These are phyloP conservation scores for Latrodectus geometricus DNA, from an alignment of 1,140 invertebrate genomes.

Conservation along the genomic window DNA sequence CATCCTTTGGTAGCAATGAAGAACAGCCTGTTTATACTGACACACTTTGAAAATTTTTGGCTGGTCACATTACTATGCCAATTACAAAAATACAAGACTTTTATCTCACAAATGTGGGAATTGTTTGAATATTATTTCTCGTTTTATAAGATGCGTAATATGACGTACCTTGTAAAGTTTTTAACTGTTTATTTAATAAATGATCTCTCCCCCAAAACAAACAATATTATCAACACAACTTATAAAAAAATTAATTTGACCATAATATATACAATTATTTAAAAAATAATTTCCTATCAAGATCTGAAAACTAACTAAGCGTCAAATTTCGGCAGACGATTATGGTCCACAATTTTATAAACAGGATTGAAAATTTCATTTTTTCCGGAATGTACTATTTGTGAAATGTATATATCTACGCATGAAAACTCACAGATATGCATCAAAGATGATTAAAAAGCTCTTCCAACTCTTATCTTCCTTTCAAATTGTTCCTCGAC, in stretches of 20 bases:
- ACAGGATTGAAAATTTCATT: not conserved
- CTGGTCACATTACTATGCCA: not conserved
- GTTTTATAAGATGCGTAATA: not conserved
- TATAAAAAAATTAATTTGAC: too few species aligned
- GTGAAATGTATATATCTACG: not conserved
- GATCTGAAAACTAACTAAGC: too few species aligned
- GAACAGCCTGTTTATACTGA: not conserved
- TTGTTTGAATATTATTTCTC: too few species aligned
- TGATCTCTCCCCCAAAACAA: too few species aligned
- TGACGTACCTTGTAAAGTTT: too few species aligned
- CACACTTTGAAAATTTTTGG: not conserved
- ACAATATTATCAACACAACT: too few species aligned
- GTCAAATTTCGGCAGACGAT: too few species aligned
- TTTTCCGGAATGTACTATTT: not conserved
- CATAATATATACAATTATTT: too few species aligned
- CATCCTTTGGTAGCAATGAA: not conserved
- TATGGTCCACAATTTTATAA: not conserved
- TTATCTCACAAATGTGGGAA: not conserved
- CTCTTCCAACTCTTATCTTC: constrained; percentile 30
- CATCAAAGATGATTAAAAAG: constrained; percentile 58
- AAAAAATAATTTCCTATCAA: too few species aligned
- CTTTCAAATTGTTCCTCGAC: constrained; percentile 32
- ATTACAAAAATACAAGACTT: not conserved
- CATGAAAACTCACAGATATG: constrained; percentile 58
- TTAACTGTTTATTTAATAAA: too few species aligned